phyloP scores from a whole-genome alignment of 2,113 vertebrate species.

The Pyrgilauda ruficollis region DNA sequence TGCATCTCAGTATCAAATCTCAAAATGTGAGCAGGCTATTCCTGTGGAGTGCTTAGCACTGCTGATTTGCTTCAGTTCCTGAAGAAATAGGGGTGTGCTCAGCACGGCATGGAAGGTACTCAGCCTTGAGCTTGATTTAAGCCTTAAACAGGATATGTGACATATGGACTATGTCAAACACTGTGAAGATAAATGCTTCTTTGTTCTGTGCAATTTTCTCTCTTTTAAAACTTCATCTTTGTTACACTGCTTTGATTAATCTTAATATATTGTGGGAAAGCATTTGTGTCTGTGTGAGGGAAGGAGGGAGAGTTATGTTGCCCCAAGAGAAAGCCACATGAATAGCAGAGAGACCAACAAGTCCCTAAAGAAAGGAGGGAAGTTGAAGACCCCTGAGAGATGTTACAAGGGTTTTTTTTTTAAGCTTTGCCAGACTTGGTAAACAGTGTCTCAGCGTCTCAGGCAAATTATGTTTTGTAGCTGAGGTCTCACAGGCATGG shows the following conservation, averaged over 20 bases:
- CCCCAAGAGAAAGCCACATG: background rate
- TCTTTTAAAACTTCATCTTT: conserved; percentile 38
- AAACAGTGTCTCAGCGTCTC: background rate
- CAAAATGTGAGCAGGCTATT: background rate
- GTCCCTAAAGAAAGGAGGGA: background rate
- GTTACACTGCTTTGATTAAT: conserved; percentile 18
- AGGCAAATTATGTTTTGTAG: background rate
- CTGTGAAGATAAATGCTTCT: conserved; percentile 11
- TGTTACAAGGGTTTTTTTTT: background rate
- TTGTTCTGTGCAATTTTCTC: conserved; percentile 7
- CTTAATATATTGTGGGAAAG: background rate
- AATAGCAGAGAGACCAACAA: background rate
- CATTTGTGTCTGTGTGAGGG: background rate
- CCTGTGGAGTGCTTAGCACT: background rate
- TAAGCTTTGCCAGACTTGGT: background rate
- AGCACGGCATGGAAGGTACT: background rate
- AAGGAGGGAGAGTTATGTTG: background rate
- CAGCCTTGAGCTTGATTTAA: background rate
- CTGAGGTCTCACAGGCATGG: background rate
- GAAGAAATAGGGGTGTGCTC: background rate
- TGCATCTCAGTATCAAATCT: background rate
- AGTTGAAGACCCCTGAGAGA: background rate
- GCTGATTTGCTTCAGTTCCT: background rate
- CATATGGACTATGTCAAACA: conserved; percentile 51
- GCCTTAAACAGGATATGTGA: background rate